phyloP scores from a whole-genome alignment of 2,113 vertebrate species.

The Neomonachus schauinslandi region DNA sequence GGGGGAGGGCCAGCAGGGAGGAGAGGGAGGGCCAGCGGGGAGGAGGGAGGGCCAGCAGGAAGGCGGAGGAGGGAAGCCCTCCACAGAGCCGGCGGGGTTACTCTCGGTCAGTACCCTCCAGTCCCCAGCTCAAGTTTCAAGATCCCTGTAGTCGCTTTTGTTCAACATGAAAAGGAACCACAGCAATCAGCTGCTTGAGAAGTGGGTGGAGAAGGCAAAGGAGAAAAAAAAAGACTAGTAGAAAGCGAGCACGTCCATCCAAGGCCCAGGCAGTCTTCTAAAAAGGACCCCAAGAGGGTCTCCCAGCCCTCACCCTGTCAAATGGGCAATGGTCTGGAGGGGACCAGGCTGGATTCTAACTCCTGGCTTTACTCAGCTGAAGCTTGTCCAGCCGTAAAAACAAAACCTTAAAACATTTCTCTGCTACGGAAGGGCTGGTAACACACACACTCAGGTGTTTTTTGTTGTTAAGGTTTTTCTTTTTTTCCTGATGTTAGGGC shows the following conservation, averaged over 20 bases:
- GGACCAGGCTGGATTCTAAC: not conserved
- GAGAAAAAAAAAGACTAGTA: not conserved
- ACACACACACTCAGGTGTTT: not conserved
- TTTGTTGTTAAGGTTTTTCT: not conserved
- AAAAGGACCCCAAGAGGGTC: not conserved
- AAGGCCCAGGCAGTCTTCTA: not conserved
- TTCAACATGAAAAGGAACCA: conserved; percentile 76
- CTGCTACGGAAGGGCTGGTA: not conserved
- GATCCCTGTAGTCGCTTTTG: conserved; percentile 78
- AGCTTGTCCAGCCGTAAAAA: not conserved
- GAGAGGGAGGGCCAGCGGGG: not conserved
- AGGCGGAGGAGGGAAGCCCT: conserved; percentile 42
- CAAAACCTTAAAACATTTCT: not conserved
- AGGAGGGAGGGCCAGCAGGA: not conserved
- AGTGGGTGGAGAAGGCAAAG: conserved; percentile 51
- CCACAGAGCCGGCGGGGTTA: conserved; percentile 79
- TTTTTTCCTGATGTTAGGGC: not conserved
- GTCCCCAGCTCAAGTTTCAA: conserved; percentile 83
- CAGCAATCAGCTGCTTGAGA: conserved; percentile 63
- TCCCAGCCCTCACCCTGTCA: not conserved
- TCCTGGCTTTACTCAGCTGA: not conserved
- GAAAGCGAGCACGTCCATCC: not conserved
- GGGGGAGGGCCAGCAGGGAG: not conserved
- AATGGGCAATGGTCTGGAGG: not conserved
- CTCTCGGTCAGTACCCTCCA: conserved; percentile 85